Evolutionary conservation across 2,888 invertebrate genomes (phyloP), one percentile per base, ranked within the genome.

Genomic region (Notocelia uddmanniana): DNA sequence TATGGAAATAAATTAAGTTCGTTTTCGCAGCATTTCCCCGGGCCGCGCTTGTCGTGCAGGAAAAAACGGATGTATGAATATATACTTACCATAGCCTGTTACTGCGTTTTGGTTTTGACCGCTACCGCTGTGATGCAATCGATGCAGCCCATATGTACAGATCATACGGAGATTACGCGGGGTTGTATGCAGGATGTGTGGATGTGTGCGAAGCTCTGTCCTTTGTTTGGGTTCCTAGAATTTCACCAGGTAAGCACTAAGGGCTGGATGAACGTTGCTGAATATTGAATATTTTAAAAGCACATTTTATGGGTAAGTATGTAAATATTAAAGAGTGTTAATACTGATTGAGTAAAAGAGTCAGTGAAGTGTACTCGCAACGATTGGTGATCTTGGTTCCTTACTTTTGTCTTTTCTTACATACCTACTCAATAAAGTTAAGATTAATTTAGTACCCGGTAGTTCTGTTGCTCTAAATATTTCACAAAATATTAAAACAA

Each of bases 1-100:
- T 50, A 62, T 62, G 62, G 62, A 52, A 34, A 52, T 63, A 63
- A 63, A 63, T 63, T 52, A 63, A 63, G 34, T 63, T 52, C 63
- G 50, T 50, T 52, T 63, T 63, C 50, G 34, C 34, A 34, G 63
- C 19, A 34, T 21, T 63, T 50, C 34, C 63, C 63, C 63, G 52
- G 63, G 63, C 19, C 18, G 50, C 19, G 13, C 1, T 34, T 8
- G 10, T 9, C 5, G 18, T 10, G 11, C 19, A 19, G 34, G 52
- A 19, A 63, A 31, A 63, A 2, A 19, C 13, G 3, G 52, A 45
- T 19, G 31, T 34, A 52, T 52, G 50, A 10, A 63, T 34, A 11
- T 52, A 15, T 15, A 0, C 19, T 5, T 15, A 6, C 15, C 19
- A 10, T 19, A 21, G 19, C 21, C 63, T 15, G 15, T 63, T 63